phyloP scores from a whole-genome alignment of 1,140 invertebrate genomes.

The Nixonia krombeini region DNA sequence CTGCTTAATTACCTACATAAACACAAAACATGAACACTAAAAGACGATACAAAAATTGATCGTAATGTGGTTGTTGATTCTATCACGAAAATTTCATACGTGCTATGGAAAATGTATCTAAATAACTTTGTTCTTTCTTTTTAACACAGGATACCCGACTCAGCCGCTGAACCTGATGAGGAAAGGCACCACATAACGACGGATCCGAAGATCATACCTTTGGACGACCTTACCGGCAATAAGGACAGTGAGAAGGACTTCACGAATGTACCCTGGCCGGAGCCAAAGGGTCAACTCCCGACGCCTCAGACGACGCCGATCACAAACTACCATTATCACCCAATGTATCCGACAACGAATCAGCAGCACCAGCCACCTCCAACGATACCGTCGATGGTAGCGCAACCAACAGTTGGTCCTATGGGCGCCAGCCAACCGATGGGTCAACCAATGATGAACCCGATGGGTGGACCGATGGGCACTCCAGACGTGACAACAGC shows the following conservation, averaged over 20 bases:
- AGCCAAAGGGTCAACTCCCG: slow-evolving; percentile 77
- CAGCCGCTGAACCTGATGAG: slow-evolving; percentile 86
- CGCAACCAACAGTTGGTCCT: slow-evolving; percentile 31
- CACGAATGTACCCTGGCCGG: slow-evolving; percentile 82
- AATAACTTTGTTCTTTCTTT: slow-evolving; percentile 15
- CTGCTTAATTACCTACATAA: too few relatives aligned
- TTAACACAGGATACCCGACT: slow-evolving; percentile 84
- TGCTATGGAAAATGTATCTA: too few relatives aligned
- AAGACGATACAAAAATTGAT: too few relatives aligned
- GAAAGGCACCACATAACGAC: slow-evolving; percentile 81
- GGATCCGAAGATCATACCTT: slow-evolving; percentile 87
- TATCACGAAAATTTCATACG: too few relatives aligned
- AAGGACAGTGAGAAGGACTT: slow-evolving; percentile 85
- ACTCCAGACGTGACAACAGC: slow-evolving; percentile 40
- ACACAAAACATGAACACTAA: too few relatives aligned
- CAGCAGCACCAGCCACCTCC: slow-evolving; percentile 40
- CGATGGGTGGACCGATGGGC: slow-evolving; percentile 55
- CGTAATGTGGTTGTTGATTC: too few relatives aligned
- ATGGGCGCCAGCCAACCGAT: slow-evolving; percentile 46
- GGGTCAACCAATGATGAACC: slow-evolving; percentile 58
- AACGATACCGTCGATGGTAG: slow-evolving; percentile 25
- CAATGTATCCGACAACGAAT: slow-evolving; percentile 22
- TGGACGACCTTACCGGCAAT: slow-evolving; percentile 88
- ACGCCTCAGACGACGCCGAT: slow-evolving; percentile 48
- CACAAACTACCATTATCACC: slow-evolving; percentile 51